These are phyloP conservation scores for Tricholauxania praeusta DNA, from an alignment of 2,888 invertebrate genomes.

Conservation along the genomic window DNA sequence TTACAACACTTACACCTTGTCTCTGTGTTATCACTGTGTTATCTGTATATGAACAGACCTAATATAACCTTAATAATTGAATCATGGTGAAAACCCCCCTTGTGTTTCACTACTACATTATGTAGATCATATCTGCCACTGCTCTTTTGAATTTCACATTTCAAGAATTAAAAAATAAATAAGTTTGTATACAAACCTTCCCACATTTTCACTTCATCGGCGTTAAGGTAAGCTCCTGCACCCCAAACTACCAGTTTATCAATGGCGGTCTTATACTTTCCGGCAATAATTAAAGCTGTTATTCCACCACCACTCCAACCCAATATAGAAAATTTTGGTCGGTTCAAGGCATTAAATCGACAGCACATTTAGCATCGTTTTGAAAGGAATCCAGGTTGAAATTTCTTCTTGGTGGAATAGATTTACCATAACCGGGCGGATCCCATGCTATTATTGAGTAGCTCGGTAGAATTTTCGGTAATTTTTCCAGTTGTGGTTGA, in stretches of 20 bases:
- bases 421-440: slow-evolving; percentile 89
- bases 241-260: slow-evolving; percentile 84
- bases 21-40: too few relatives aligned
- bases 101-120: too few relatives aligned
- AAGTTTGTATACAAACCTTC: slow-evolving; percentile 68
- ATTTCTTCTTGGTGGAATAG: slow-evolving; percentile 81
- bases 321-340: slow-evolving; percentile 79
- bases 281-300: slow-evolving; percentile 81
- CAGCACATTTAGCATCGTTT: slow-evolving; percentile 79
- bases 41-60: too few relatives aligned
- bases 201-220: slow-evolving; percentile 75
- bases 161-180: not conserved
- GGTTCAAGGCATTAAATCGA: slow-evolving; percentile 76
- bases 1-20: too few relatives aligned
- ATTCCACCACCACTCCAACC: slow-evolving; percentile 95
- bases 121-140: not conserved
- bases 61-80: too few relatives aligned
- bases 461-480: slow-evolving; percentile 65
- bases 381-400: slow-evolving; percentile 79
- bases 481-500: slow-evolving; percentile 78
- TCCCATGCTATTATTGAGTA: slow-evolving; percentile 76
- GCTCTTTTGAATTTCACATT: not conserved
- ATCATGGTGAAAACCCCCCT: too few relatives aligned
- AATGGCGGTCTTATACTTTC: slow-evolving; percentile 75
- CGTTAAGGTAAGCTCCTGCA: slow-evolving; percentile 79